Conservation (phyloP, 2,888 invertebrate species). For the Dascillus cervinus region DNA sequence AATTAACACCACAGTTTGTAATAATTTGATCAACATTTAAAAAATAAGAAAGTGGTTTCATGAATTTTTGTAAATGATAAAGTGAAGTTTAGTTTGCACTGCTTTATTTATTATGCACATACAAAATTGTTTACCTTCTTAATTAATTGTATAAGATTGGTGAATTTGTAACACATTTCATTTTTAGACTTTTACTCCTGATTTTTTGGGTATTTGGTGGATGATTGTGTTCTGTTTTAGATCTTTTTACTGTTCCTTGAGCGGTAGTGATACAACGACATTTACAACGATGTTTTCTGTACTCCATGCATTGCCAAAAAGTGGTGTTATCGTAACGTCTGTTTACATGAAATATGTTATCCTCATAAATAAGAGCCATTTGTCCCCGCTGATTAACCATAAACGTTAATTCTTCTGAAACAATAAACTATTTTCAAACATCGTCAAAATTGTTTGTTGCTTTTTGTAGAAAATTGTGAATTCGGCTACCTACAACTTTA, state of each 20-base stretch:
- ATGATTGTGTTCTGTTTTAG: slow-evolving; percentile 12
- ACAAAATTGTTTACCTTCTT: neutral
- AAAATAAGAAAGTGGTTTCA: neutral
- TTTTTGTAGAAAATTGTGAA: too few relatives aligned
- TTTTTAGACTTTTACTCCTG: slow-evolving; percentile 4
- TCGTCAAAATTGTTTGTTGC: too few relatives aligned
- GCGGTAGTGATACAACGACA: slow-evolving; percentile 18
- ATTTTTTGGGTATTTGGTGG: slow-evolving; percentile 10
- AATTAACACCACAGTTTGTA: neutral
- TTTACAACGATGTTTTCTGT: slow-evolving; percentile 19
- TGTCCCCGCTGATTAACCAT: slow-evolving; percentile 20
- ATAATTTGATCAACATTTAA: neutral
- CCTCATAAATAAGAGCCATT: slow-evolving; percentile 17
- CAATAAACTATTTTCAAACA: too few relatives aligned
- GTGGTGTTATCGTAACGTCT: slow-evolving; percentile 16
- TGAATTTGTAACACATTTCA: slow-evolving; percentile 4
- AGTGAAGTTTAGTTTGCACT: neutral
- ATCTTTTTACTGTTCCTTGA: slow-evolving; percentile 12
- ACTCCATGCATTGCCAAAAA: slow-evolving; percentile 26
- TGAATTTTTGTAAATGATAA: neutral
- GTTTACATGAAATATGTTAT: slow-evolving; percentile 23
- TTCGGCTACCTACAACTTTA: too few relatives aligned
- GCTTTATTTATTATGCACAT: neutral
- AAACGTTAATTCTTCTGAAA: slow-evolving; percentile 17
- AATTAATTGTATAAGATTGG: neutral